These are phyloP conservation scores for Limnephilus rhombicus DNA, from an alignment of 2,888 invertebrate genomes.

Conservation along the genomic window DNA sequence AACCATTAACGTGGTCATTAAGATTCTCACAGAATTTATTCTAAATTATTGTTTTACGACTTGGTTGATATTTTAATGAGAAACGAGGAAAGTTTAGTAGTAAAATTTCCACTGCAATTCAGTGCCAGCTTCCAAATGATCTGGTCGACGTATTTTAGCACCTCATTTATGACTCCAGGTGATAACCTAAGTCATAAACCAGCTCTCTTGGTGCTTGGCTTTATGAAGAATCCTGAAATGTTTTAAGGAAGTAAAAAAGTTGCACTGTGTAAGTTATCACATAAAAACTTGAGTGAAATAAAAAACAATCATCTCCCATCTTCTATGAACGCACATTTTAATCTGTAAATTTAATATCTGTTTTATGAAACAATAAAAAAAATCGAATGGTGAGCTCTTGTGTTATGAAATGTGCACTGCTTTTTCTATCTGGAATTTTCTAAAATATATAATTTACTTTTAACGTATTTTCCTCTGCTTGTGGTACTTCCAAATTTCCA, in stretches of 20 bases:
- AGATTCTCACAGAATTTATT: neutral
- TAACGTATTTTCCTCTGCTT: neutral
- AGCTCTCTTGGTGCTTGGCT: neutral
- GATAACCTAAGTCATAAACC: neutral
- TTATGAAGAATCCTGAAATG: neutral
- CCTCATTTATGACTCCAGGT: slow-evolving; percentile 16
- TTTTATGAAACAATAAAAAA: neutral
- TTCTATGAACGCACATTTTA: neutral
- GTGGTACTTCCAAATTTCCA: neutral
- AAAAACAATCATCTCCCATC: neutral
- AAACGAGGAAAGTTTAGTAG: neutral
- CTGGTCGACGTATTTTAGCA: slow-evolving; percentile 17
- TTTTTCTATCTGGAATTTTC: neutral
- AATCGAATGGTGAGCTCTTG: neutral
- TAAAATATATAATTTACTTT: neutral
- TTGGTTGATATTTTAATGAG: neutral
- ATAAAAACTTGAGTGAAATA: neutral
- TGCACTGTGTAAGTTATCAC: neutral
- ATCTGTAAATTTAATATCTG: neutral
- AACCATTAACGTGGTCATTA: neutral
- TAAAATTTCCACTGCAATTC: neutral
- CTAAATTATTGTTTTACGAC: neutral
- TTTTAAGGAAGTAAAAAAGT: neutral
- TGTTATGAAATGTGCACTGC: neutral
- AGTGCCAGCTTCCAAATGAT: neutral